A percentile compares a stretch with the other conserved stretches of the same genome.
phyloP scores from a whole-genome alignment of 2,888 invertebrate genomes.

The Drosophila atripex region DNA sequence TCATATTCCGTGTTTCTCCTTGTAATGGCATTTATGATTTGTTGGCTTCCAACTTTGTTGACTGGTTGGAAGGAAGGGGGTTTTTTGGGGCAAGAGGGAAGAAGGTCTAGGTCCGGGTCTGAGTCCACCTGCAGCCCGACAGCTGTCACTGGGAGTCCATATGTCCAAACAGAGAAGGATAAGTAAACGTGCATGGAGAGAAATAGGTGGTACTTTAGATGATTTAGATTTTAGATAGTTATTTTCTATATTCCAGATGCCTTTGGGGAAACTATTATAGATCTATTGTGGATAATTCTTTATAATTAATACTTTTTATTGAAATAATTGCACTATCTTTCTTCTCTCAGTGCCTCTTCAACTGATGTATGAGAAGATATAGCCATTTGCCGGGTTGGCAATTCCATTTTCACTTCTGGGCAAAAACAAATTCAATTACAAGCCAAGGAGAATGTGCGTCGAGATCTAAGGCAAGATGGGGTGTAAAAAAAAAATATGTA shows the following conservation, averaged over 20 bases:
- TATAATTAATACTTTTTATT: neutral
- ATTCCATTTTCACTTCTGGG: slow-evolving; percentile 47
- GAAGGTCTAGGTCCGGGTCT: neutral
- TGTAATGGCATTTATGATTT: slow-evolving; percentile 74
- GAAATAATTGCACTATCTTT: neutral
- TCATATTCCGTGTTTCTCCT: slow-evolving; percentile 23
- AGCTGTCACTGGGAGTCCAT: slow-evolving; percentile 58
- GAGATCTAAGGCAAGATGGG: slow-evolving; percentile 22
- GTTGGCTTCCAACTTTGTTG: slow-evolving; percentile 41
- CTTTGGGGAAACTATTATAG: too few relatives aligned
- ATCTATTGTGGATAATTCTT: neutral
- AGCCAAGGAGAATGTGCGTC: slow-evolving; percentile 55
- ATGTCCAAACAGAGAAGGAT: slow-evolving; percentile 15
- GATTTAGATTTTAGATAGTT: too few relatives aligned
- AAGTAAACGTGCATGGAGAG: slow-evolving; percentile 8
- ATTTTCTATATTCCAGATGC: too few relatives aligned
- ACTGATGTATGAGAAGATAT: slow-evolving; percentile 29
- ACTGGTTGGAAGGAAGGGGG: slow-evolving; percentile 4
- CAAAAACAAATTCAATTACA: slow-evolving; percentile 69
- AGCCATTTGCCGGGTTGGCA: slow-evolving; percentile 44
- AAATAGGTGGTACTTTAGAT: neutral
- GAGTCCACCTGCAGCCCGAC: slow-evolving; percentile 49
- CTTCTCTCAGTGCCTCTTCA: slow-evolving; percentile 16
- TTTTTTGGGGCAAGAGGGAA: neutral
- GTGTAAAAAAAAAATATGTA: neutral